Evolutionary conservation across 2,113 vertebrate species (phyloP).

Genomic region (Haemorhous mexicanus): DNA sequence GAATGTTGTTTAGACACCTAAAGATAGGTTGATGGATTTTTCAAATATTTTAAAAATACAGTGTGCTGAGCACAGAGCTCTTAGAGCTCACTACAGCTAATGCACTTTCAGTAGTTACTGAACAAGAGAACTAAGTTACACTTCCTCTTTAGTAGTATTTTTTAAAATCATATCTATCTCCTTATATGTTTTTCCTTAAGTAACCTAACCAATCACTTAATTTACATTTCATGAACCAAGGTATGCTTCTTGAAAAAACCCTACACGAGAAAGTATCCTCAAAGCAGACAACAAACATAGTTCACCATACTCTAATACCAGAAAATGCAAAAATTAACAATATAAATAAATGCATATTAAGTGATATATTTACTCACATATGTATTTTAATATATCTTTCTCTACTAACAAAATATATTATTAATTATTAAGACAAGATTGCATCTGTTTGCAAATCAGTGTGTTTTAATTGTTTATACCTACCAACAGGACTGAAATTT

Average conservation of each 20-base stretch:
- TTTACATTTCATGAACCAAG: not conserved
- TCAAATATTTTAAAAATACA: rapidly evolving
- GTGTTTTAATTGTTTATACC: not conserved
- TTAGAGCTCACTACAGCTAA: not conserved
- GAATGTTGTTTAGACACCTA: not conserved
- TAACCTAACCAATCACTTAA: not conserved
- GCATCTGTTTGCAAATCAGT: not conserved
- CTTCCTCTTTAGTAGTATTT: not conserved
- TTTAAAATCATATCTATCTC: not conserved
- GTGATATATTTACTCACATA: not conserved
- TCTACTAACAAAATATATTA: not conserved
- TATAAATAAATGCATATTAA: not conserved
- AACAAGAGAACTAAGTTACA: not conserved
- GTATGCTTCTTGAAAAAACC: not conserved
- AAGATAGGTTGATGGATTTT: not conserved
- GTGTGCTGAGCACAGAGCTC: not conserved
- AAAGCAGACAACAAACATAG: not conserved
- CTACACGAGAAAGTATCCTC: not conserved
- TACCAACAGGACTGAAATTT: not conserved
- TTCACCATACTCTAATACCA: not conserved
- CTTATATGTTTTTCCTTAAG: not conserved
- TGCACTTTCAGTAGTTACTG: not conserved
- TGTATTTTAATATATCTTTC: not conserved
- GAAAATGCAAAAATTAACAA: not conserved
- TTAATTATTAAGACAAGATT: not conserved